Conservation (phyloP, 30 jellyfish, hydroid and myxozoan genomes). For the Cassiopea xamachana region DNA sequence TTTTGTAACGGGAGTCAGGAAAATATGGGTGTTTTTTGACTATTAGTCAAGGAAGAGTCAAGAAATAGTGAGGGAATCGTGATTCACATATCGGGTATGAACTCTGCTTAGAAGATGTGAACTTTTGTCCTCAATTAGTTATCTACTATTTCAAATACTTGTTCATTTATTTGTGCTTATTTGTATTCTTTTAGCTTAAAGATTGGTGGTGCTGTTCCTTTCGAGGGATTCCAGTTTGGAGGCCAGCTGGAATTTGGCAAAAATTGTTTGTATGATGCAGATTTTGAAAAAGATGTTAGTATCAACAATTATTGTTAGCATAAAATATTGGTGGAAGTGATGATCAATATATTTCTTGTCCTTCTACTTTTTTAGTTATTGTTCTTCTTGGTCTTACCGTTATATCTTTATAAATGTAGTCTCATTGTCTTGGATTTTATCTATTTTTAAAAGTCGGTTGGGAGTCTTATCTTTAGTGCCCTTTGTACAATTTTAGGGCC, state of each 20-base stretch:
- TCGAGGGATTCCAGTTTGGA: slow-evolving; percentile 90
- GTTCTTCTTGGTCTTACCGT: too few relatives aligned
- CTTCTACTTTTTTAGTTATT: too few relatives aligned
- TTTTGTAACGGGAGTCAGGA: too few relatives aligned
- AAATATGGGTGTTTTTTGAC: too few relatives aligned
- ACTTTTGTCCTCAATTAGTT: background rate
- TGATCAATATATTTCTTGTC: background rate
- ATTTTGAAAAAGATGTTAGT: slow-evolving; percentile 87
- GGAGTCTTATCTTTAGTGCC: background rate
- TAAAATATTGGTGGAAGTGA: background rate
- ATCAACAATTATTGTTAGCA: background rate
- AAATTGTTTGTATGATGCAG: slow-evolving; percentile 92
- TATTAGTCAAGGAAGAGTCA: too few relatives aligned
- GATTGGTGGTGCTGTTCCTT: slow-evolving; percentile 67
- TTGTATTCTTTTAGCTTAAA: slow-evolving; percentile 51
- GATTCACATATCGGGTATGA: too few relatives aligned
- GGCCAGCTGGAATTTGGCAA: slow-evolving; percentile 96
- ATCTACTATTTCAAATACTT: background rate
- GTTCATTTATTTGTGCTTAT: background rate
- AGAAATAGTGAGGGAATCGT: too few relatives aligned
- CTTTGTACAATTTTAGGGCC: slow-evolving; percentile 75
- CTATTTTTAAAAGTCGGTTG: too few relatives aligned
- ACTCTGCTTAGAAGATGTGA: background rate
- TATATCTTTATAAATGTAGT: too few relatives aligned
- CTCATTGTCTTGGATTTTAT: too few relatives aligned